Base-by-base conservation (phyloP, 1,140 invertebrate genomes). In the Cephus cinctus region DNA sequence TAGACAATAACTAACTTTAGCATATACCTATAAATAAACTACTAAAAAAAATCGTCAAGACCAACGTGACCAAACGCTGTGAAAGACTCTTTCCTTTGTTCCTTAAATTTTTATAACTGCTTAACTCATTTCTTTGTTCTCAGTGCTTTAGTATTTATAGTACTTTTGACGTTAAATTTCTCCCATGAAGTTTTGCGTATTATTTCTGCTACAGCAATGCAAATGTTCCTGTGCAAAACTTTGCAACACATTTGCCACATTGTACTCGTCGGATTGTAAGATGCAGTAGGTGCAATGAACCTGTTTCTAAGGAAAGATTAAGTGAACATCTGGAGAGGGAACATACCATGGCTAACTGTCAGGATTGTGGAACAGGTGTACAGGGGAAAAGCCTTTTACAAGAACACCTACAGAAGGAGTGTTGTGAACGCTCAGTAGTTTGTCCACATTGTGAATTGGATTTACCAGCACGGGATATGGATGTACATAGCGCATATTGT, bases 371-470 rank as follows among this genome's bases (percentile, higher is more conserved):
- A 2, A 48, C 56, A 14, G 46, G 61, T 47, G 58, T 80, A n/a
- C n/a, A n/a, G 25, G 74, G 78, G 43, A 71, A 71, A 35, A 62
- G 59, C 18, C 43, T 68, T 8, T 40, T 80, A 16, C 67, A 70
- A 43, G 44, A 64, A 4, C 79, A 81, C 59, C 39, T 45, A 11
- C 35, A 50, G 14, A 63, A 78, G 67, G 78, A 78, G 51, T 63
- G 56, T 19, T 23, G 50, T 6, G 23, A 53, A 11, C 53, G 49
- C 9, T 31, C 67, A n/a, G 56, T 81, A 20, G 57, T 74, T 2
- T 85, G 83, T 62, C 71, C 77, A 52, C 85, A 76, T 62, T 87
- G 86, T 64, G 79, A 82, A 43, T 56, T 87, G 40, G 82, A 86
- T 48, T 50, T 85, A 5, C 73, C 80, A 0, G 78, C 81, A n/a